Evolutionary conservation across 2,888 invertebrate genomes (phyloP), one percentile per base, ranked within the genome.

Genomic region (Heliconius cydno): DNA sequence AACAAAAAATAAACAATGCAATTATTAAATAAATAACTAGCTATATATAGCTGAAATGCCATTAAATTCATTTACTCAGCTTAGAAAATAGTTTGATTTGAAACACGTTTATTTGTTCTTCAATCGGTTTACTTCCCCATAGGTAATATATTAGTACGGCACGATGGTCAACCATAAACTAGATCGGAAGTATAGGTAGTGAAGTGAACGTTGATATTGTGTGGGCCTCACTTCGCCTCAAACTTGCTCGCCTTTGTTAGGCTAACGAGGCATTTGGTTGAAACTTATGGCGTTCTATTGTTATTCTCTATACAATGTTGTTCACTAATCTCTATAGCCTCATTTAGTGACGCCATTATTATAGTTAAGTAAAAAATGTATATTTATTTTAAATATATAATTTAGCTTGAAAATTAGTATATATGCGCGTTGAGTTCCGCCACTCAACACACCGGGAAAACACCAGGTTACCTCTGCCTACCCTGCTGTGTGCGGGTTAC

Each of bases 241-340:
- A 85, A 84, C 88, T 86, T 87, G 85, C 88, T 85, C 85, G 86
- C 84, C 85, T 86, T 91, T 92, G 91, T 93, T 90, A 79, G 82
- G 80, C 83, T 85, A 86, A 85, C 83, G 84, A 85, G 85, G 83
- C 81, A 82, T 83, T 82, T 84, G 84, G 85, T 85, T 85, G 81
- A 81, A 83, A 83, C 83, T 83, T 84, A 84, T 82, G 82, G 82
- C 80, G 82, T 82, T 83, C 83, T 82, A 85, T 87, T 86, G 86
- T 86, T 83, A 82, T 70, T 81, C 82, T 80, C 78, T 79, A 84
- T 82, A 85, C 85, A 85, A 84, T 86, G 79, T 82, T 77, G 80
- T 68, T 73, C 81, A 83, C 83, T 82, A 82, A 81, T 79, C 76
- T 77, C 65, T 77, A 72, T 63, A 77, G 76, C 78, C 80, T 68